A percentile compares a stretch with the other conserved stretches of the same genome.
These are phyloP conservation scores for Dolichoris vasculosae DNA, from an alignment of 1,140 invertebrate species.

Conservation along the genomic window DNA sequence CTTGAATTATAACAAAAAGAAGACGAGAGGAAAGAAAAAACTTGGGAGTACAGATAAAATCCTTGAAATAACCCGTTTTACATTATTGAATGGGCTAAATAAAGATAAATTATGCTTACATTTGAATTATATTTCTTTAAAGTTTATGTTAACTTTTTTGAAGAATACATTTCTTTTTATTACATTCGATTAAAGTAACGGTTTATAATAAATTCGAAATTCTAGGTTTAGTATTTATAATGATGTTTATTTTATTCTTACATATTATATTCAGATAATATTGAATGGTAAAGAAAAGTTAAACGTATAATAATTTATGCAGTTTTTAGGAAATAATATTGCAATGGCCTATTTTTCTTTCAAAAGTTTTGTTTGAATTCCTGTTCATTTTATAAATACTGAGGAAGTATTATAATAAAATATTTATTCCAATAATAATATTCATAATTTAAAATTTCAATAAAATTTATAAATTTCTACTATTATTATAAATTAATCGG, in stretches of 20 bases:
- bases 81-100: background rate
- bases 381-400: too few species aligned
- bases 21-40: background rate
- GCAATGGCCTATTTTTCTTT: too few species aligned
- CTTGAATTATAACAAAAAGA: background rate
- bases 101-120: background rate
- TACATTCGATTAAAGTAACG: background rate
- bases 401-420: too few species aligned
- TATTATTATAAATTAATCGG: too few species aligned
- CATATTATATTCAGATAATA: too few species aligned
- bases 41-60: background rate
- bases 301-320: too few species aligned
- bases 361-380: too few species aligned
- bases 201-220: background rate
- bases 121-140: background rate
- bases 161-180: background rate
- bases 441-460: too few species aligned
- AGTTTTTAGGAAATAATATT: too few species aligned
- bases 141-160: conserved; percentile 1
- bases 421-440: too few species aligned
- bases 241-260: background rate
- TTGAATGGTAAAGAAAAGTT: too few species aligned
- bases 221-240: background rate
- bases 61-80: background rate
- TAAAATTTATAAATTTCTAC: too few species aligned